Percentiles rank a stretch among this genome's conserved stretches.
phyloP scores from a whole-genome alignment of 1,140 invertebrate genomes.

The Cyclargus thomasi region DNA sequence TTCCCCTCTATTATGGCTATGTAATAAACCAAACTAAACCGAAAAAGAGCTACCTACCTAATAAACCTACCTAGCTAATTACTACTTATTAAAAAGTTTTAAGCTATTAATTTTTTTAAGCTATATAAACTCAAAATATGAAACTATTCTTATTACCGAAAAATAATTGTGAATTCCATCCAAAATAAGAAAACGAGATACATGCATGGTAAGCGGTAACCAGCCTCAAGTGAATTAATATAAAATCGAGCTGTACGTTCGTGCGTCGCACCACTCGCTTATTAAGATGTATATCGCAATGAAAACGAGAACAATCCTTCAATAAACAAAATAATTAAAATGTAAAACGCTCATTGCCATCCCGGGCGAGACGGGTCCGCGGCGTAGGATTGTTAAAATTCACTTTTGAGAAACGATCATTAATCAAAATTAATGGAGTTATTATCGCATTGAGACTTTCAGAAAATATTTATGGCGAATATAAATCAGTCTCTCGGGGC shows the following conservation, averaged over 20 bases:
- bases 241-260: constrained; percentile 5
- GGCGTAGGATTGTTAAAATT: constrained; percentile 54
- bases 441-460: constrained; percentile 71
- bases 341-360: constrained; percentile 45
- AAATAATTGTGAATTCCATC: not conserved
- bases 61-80: no score
- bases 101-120: no score
- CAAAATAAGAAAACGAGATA: constrained; percentile 1
- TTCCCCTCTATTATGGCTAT: no score
- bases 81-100: no score
- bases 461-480: constrained; percentile 70
- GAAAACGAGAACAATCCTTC: constrained; percentile 52
- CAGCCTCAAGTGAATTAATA: not conserved
- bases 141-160: not conserved
- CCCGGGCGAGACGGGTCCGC: constrained; percentile 44
- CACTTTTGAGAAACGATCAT: constrained; percentile 72
- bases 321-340: constrained; percentile 62
- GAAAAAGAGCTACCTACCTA: no score
- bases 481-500: constrained; percentile 71
- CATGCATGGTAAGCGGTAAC: not conserved
- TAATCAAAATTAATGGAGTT: constrained; percentile 75
- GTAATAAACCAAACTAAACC: no score
- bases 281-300: constrained; percentile 32
- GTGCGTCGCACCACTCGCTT: not conserved
- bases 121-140: no score